A percentile compares a stretch with the other conserved stretches of the same genome.
phyloP scores from a whole-genome alignment of 1,140 invertebrate genomes.

The Drosophila orena region DNA sequence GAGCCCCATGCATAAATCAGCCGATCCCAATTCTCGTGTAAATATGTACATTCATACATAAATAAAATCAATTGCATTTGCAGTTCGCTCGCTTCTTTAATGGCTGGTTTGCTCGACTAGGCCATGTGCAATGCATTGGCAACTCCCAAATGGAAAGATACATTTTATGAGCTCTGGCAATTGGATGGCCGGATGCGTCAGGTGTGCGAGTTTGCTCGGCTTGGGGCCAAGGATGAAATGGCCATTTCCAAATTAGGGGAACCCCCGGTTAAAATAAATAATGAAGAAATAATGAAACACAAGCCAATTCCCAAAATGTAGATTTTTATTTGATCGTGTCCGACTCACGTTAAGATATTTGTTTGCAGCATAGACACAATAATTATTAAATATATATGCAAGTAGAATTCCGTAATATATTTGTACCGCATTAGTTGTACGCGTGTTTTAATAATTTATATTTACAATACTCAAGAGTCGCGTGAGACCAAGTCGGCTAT shows the following conservation, averaged over 20 bases:
- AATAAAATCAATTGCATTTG: conserved; percentile 35
- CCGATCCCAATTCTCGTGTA: conserved; percentile 21
- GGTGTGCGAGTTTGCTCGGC: not conserved
- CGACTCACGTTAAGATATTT: conserved; percentile 58
- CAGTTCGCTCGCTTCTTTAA: conserved; percentile 8
- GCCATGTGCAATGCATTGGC: conserved; percentile 39
- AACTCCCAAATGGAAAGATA: conserved; percentile 31
- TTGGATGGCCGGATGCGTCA: not conserved
- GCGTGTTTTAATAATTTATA: conserved; percentile 30
- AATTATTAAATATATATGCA: conserved; percentile 63
- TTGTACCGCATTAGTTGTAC: conserved; percentile 48
- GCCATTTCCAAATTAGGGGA: not conserved
- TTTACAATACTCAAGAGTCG: conserved; percentile 48
- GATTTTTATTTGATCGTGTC: conserved; percentile 75
- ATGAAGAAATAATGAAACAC: not conserved
- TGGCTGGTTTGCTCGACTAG: not conserved
- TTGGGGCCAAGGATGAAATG: not conserved
- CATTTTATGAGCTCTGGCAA: conserved; percentile 33
- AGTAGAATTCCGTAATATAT: conserved; percentile 37
- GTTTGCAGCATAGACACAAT: conserved; percentile 70
- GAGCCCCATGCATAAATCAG: conserved; percentile 46
- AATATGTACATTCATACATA: conserved; percentile 6
- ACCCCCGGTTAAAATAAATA: not conserved
- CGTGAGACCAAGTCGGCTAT: conserved; percentile 7
- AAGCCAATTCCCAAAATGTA: conserved; percentile 68